Evolutionary conservation across 1,140 invertebrate genomes (phyloP), one percentile per base, ranked within the genome.

Genomic region (Oryctes rhinoceros): DNA sequence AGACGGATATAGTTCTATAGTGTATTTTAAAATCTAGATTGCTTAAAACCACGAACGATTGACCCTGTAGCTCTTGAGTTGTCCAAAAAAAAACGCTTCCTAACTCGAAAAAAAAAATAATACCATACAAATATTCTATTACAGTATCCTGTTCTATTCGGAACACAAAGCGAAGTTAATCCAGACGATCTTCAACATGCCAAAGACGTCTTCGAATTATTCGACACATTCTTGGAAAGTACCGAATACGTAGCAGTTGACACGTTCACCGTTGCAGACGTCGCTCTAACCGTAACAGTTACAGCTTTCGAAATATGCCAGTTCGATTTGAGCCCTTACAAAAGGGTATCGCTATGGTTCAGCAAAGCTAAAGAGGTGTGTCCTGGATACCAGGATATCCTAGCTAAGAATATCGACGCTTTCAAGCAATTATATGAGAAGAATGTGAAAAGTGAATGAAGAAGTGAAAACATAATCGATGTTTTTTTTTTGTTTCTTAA

Each of bases 291-390:
- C 9, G 62, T 20, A 20, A 67, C 62, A 4, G 62, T 67, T 4
- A 24, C 62, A n/a, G 62, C 11, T 20, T 67, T 67, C 62, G n/a
- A 67, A 18, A 1, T 35, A 10, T 67, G 15, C 20, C 18, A 35
- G 9, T 67, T 67, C 62, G 62, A 67, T 20, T 67, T 67, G 20
- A 67, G n/a, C 20, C 62, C 62, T 67, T 67, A 67, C 62, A 24
- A 67, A 67, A 11, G 62, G 7, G 62, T 67, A 9, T 35, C 18
- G 18, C 15, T 20, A 10, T 67, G 62, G 62, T 67, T 67, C 30
- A 35, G 20, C 18, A 67, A 67, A 20, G 62, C 62, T 9, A 67
- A 67, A 11, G 62, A 67, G 18, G 20, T 35, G 11, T 67, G 62
- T 67, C 49, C 49, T 11, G 49, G 49, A 3, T 53, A 53, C n/a